phyloP scores from a whole-genome alignment of 2,888 invertebrate species.

The Dryobotodes eremita region DNA sequence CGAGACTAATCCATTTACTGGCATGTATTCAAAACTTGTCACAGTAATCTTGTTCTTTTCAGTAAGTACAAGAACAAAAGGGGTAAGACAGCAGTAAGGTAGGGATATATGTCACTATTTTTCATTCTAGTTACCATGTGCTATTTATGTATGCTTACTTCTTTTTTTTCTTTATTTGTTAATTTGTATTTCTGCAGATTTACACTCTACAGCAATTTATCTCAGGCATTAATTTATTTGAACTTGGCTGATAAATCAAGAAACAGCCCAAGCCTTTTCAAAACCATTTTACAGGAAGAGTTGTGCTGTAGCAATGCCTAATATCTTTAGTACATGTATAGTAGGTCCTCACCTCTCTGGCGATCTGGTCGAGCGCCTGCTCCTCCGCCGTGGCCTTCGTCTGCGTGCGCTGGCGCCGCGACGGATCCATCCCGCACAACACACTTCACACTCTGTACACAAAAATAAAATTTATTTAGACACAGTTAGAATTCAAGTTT shows the following conservation, averaged over 20 bases:
- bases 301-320: background rate
- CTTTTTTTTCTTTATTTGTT: too few relatives aligned
- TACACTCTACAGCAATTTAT: too few relatives aligned
- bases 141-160: background rate
- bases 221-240: background rate
- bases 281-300: background rate
- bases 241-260: background rate
- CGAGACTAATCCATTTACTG: slow-evolving; percentile 35
- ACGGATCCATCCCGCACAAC: slow-evolving; percentile 85
- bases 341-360: slow-evolving; percentile 95
- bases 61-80: background rate
- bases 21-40: background rate
- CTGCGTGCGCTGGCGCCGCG: slow-evolving; percentile 94
- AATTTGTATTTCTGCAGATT: too few relatives aligned
- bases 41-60: slow-evolving; percentile 27
- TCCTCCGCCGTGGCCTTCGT: slow-evolving; percentile 98
- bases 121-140: background rate
- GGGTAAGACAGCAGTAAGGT: background rate
- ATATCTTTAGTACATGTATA: background rate
- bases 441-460: slow-evolving; percentile 73
- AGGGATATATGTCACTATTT: background rate
- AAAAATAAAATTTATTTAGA: slow-evolving; percentile 26
- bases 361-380: slow-evolving; percentile 98
- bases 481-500: background rate
- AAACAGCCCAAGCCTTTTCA: too few relatives aligned